Evolutionary conservation across 2,888 invertebrate genomes (phyloP), one percentile per base, ranked within the genome.

Genomic region (Eurytoma adleriae): DNA sequence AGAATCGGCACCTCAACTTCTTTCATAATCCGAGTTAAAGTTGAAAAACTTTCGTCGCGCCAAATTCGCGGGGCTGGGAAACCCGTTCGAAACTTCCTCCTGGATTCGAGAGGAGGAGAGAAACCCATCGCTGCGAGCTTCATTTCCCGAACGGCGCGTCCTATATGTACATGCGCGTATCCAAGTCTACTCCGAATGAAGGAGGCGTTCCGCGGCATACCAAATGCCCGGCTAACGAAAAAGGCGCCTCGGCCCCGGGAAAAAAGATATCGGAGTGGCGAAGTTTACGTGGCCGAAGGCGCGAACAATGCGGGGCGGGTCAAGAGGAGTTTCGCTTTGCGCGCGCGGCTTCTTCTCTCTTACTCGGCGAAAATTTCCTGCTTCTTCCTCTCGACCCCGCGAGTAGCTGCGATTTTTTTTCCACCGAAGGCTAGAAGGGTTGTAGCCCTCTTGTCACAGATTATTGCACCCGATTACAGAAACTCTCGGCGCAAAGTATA

Each of bases 221-320:
- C 7, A 40, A 40, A 5, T 0, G 40, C 10, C 7, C 40, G 40
- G 10, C 40, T 52, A 13, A 57, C 30, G 56, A 56, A 70, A 14
- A 30, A 57, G 56, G 56, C 30, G 57, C 18, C 13, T 30, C 54
- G n/a, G 62, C 30, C 24, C 5, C 14, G 66, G 18, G 18, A 16
- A 20, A 24, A 50, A 20, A n/a, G 16, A 13, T 24, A 50, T 40
- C 40, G 10, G 1, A 54, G 56, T 24, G 16, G 24, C 54, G 57
- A 56, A 56, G 27, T 30, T 70, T 57, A 70, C 56, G 69, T 70
- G 68, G 24, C 68, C 16, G 68, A 40, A 54, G 54, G 54, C 54
- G 54, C 48, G 54, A 20, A 24, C 68, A 50, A 68, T 48, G 54
- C 52, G 7, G 10, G 10, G 40, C 40, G 40, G 7, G 40, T 40